Evolutionary conservation across 35 echinoderm and acorn worm species (phyloP).

Genomic region (Amphiura filiformis): DNA sequence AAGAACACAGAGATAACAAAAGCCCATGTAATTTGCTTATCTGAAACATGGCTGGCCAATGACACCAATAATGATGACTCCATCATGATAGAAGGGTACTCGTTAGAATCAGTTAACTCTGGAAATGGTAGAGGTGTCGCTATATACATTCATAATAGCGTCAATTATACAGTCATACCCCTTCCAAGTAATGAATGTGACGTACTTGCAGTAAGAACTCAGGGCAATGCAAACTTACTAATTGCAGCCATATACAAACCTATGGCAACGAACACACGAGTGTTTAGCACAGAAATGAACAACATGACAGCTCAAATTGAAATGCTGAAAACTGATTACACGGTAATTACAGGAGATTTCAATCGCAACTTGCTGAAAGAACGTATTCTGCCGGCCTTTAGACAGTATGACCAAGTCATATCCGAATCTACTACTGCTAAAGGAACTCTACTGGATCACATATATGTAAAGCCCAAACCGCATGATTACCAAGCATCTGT

Average conservation of each 20-base stretch:
- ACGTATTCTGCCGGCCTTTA: background rate
- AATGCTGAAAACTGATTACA: background rate
- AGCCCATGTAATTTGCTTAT: constrained; percentile 38
- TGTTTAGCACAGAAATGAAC: background rate
- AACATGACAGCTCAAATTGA: background rate
- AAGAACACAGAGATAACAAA: constrained; percentile 23
- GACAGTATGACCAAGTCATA: background rate
- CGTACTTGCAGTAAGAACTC: background rate
- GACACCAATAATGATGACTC: background rate
- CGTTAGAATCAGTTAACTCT: background rate
- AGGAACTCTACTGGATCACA: constrained; percentile 32
- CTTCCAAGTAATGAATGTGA: background rate
- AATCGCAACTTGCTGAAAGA: background rate
- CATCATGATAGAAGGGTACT: background rate
- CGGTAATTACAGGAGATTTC: constrained; percentile 1
- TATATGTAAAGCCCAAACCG: constrained; percentile 4
- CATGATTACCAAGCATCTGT: background rate
- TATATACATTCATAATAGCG: background rate
- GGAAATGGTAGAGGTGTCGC: background rate
- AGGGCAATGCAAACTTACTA: background rate
- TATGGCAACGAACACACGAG: background rate
- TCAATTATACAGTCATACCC: background rate
- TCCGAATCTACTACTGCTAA: background rate
- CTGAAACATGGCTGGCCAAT: constrained; percentile 62
- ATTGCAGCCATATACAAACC: constrained; percentile 19